Evolutionary conservation across 2,888 invertebrate genomes (phyloP), one percentile per base, ranked within the genome.

Genomic region (Ephialtes manifestator): DNA sequence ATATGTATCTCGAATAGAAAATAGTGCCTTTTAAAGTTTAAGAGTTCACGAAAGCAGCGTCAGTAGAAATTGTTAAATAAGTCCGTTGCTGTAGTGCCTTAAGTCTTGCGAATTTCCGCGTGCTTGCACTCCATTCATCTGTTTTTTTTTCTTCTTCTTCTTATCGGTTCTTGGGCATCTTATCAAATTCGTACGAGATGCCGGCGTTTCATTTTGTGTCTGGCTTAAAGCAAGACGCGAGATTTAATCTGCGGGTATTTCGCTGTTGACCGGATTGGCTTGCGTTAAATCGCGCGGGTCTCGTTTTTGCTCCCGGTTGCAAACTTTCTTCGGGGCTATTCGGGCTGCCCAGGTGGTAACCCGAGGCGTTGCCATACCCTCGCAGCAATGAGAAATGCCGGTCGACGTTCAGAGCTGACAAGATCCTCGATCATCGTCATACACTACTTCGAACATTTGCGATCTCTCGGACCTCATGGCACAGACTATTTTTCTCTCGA

Each of bases 1-100:
- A 75, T 65, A 55, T 65, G 72, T 79, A 82, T 76, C 84, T 88
- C 80, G 79, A 83, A 88, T 89, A 89, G 91, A 89, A 87, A 91
- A 92, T 93, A 93, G 93, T 94, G 93, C 93, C 93, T 93, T 93
- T 86, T 91, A 90, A 92, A 85, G 87, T 89, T 90, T 90, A 90
- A 89, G 88, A 87, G n/a, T 86, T 85, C 87, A 87, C 83, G 80
- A 81, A 79, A 70, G 55, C 48, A 74, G 89, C 88, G 88, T 90
- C 91, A 55, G 39, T 63, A 65, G 89, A 90, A 88, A 67, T 85
- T 82, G 89, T 90, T 89, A 89, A 90, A 75, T 89, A 91, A 91
- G 91, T 91, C 91, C 87, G 90, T 91, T 88, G 86, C 90, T 79
- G 46, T 92, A 91, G 93, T 93, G 93, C 93, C 93, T 93, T 93